A percentile compares a stretch with the other conserved stretches of the same genome.
phyloP scores from a whole-genome alignment of 2,113 vertebrate species.

The Strix uralensis region DNA sequence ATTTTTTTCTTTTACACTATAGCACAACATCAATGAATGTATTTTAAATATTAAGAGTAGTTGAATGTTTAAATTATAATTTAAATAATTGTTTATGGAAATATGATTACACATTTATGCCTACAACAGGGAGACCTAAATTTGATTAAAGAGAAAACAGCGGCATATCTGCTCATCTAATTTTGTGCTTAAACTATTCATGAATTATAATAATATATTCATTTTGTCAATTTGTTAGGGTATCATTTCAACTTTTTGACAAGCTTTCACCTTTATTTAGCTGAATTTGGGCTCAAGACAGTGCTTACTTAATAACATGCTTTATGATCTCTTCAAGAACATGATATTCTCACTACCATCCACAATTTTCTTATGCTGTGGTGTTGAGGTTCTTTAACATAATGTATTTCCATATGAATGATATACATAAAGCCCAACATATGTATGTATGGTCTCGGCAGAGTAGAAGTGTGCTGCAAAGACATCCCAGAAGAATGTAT shows the following conservation, averaged over 20 bases:
- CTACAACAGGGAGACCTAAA: slow-evolving; percentile 46
- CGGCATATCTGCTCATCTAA: slow-evolving; percentile 24
- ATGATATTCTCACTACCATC: slow-evolving; percentile 26
- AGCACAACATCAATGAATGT: slow-evolving; percentile 60
- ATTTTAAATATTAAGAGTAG: slow-evolving; percentile 67
- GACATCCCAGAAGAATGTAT: neutral
- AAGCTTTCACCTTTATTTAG: slow-evolving; percentile 80
- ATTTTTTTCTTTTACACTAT: slow-evolving; percentile 65
- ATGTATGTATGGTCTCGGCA: neutral
- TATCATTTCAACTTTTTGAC: slow-evolving; percentile 78
- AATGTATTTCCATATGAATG: slow-evolving; percentile 13
- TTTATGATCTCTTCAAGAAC: slow-evolving; percentile 23
- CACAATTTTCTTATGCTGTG: slow-evolving; percentile 11
- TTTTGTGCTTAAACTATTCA: slow-evolving; percentile 68
- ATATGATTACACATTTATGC: slow-evolving; percentile 61
- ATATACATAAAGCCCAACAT: slow-evolving; percentile 6
- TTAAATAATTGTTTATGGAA: slow-evolving; percentile 78
- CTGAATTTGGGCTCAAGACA: slow-evolving; percentile 40
- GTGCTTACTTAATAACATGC: slow-evolving; percentile 61
- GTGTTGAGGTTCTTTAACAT: slow-evolving; percentile 11
- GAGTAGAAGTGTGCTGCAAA: slow-evolving; percentile 17
- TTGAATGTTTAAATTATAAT: slow-evolving; percentile 72
- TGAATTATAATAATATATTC: slow-evolving; percentile 75
- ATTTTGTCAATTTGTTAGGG: slow-evolving; percentile 80
- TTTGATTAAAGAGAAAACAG: slow-evolving; percentile 74